These are phyloP conservation scores for Lapara coniferarum DNA, from an alignment of 2,888 invertebrate species.

Conservation along the genomic window DNA sequence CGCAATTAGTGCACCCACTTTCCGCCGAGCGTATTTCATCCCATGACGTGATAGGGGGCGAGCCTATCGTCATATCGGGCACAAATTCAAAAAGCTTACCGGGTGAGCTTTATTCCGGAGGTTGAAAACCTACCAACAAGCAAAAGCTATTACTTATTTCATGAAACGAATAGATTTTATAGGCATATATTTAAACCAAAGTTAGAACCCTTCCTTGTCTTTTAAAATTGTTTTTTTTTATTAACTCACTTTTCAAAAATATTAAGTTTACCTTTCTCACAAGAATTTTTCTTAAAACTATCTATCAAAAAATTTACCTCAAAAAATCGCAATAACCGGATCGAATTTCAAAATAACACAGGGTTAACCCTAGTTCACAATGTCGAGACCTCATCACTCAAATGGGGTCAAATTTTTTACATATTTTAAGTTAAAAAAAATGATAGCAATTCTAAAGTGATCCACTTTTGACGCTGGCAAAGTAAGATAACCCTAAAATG, in stretches of 20 bases:
- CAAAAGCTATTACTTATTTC: too few relatives aligned
- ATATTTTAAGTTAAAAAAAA: slow-evolving; percentile 58
- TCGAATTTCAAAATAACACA: slow-evolving; percentile 76
- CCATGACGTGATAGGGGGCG: too few relatives aligned
- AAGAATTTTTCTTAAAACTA: slow-evolving; percentile 49
- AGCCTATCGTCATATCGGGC: too few relatives aligned
- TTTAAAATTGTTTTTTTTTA: too few relatives aligned
- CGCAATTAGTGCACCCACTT: too few relatives aligned
- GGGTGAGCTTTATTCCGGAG: too few relatives aligned
- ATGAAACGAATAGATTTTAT: too few relatives aligned
- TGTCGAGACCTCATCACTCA: slow-evolving; percentile 77
- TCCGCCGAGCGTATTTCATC: too few relatives aligned
- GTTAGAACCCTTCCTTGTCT: too few relatives aligned
- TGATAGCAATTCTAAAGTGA: slow-evolving; percentile 73
- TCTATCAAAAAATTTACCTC: slow-evolving; percentile 31
- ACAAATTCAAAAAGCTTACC: too few relatives aligned
- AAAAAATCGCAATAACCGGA: slow-evolving; percentile 57
- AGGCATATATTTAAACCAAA: too few relatives aligned
- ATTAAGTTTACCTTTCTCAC: slow-evolving; percentile 48
- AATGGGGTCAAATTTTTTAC: slow-evolving; percentile 71
- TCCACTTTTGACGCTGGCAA: slow-evolving; percentile 64
- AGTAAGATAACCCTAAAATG: slow-evolving; percentile 76
- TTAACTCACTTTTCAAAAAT: not conserved
- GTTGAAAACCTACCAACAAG: too few relatives aligned
- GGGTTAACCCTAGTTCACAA: slow-evolving; percentile 75